Percentiles rank a stretch among this genome's conserved stretches.
Evolutionary conservation across 2,797 vertebrate genomes (phyloP).

Genomic region (Simalia tracyae): DNA sequence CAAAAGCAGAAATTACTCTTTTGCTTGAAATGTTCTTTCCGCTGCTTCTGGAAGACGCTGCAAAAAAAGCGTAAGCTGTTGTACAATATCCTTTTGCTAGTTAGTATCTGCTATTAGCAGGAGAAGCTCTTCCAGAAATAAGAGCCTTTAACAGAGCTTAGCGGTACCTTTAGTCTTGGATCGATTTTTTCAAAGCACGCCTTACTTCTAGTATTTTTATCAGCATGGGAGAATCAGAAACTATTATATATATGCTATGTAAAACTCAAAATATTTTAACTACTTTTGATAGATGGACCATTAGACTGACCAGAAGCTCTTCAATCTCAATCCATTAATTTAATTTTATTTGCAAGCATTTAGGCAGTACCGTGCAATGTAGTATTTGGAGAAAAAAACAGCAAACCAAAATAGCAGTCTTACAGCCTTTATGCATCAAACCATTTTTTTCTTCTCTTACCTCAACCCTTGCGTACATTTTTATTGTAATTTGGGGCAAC

Average conservation of each 20-base stretch:
- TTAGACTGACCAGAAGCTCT: not conserved
- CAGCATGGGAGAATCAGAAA: not conserved
- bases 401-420: not conserved
- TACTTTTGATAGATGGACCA: not conserved
- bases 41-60: conserved; percentile 42
- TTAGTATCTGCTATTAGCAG: conserved; percentile 26
- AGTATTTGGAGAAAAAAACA: not conserved
- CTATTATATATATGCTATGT: not conserved
- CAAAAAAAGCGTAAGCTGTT: conserved; percentile 36
- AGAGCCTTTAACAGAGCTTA: not conserved
- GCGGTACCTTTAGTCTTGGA: not conserved
- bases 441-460: not conserved
- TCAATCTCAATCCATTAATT: not conserved
- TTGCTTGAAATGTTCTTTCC: conserved; percentile 33
- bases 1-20: conserved; percentile 42
- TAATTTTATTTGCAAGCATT: not conserved
- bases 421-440: not conserved
- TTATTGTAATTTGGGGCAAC: conserved; percentile 29
- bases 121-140: conserved; percentile 32
- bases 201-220: not conserved
- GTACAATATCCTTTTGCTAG: conserved; percentile 17
- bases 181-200: not conserved
- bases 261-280: not conserved
- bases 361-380: not conserved
- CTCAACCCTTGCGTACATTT: conserved; percentile 31